phyloP scores from a whole-genome alignment of 1,140 invertebrate species.

The Zaprionus gabonicus region DNA sequence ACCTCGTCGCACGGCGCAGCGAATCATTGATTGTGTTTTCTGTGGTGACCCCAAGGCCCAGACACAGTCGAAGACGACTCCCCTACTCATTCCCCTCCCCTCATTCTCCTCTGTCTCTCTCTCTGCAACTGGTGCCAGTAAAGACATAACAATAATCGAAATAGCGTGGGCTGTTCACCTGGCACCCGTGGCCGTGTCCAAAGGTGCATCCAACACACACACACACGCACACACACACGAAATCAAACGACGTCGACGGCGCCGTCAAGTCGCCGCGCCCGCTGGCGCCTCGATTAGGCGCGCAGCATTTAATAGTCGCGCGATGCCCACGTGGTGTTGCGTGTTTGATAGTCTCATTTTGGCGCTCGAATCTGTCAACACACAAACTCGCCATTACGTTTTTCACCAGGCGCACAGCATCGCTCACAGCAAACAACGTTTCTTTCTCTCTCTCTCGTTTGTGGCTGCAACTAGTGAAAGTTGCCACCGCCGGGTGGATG shows the following conservation, averaged over 20 bases:
- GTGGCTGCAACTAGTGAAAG: conserved; percentile 40
- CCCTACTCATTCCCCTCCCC: neutral
- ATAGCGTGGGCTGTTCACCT: conserved; percentile 44
- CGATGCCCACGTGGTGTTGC: neutral
- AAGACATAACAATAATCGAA: conserved; percentile 39
- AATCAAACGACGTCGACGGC: conserved; percentile 68
- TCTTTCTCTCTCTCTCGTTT: no score
- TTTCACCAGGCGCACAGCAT: conserved; percentile 65
- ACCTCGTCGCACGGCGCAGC: conserved; percentile 66
- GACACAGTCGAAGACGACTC: neutral
- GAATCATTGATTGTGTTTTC: conserved; percentile 75
- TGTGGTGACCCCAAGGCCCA: conserved; percentile 13
- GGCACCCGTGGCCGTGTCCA: conserved; percentile 33
- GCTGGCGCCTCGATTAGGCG: conserved; percentile 79
- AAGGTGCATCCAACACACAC: conserved; percentile 31
- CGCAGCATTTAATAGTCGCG: conserved; percentile 48
- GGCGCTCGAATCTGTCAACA: conserved; percentile 77
- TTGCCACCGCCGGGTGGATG: conserved; percentile 20
- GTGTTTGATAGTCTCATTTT: conserved; percentile 35
- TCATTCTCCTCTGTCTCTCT: neutral
- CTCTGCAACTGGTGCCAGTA: conserved; percentile 16
- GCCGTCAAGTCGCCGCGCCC: conserved; percentile 75
- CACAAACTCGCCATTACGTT: conserved; percentile 83
- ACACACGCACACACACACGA: neutral
- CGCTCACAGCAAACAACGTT: no score